phyloP scores from a whole-genome alignment of 2,888 invertebrate genomes.

The Copidosoma aretas region DNA sequence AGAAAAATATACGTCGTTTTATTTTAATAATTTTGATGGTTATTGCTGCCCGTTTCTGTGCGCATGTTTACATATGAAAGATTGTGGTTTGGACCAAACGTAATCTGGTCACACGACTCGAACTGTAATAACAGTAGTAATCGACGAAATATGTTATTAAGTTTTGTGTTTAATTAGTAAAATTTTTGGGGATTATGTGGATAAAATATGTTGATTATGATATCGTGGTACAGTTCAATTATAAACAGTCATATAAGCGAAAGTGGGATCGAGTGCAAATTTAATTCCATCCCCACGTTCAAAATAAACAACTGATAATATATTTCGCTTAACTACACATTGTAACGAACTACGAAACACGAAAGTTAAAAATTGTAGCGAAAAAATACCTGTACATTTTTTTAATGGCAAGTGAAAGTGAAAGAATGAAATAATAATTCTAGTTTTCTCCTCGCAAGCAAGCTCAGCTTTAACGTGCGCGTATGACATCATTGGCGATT shows the following conservation, averaged over 20 bases:
- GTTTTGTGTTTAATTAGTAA: too few relatives aligned
- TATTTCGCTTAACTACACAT: neutral
- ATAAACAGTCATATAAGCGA: neutral
- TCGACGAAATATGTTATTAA: too few relatives aligned
- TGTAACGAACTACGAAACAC: neutral
- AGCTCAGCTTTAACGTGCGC: conserved; percentile 19
- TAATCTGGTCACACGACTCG: too few relatives aligned
- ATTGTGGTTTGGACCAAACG: too few relatives aligned
- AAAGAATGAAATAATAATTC: conserved; percentile 31
- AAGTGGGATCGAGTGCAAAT: neutral
- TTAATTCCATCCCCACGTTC: neutral
- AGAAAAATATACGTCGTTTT: too few relatives aligned
- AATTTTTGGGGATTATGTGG: too few relatives aligned
- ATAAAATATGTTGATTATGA: too few relatives aligned
- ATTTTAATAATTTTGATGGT: too few relatives aligned
- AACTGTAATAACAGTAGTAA: too few relatives aligned
- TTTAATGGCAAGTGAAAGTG: conserved; percentile 29
- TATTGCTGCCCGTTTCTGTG: too few relatives aligned
- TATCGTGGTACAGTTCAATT: neutral
- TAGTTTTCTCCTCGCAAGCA: conserved; percentile 29
- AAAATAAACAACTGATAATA: neutral
- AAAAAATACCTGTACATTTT: conserved; percentile 7
- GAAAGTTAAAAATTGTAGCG: neutral
- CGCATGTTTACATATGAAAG: too few relatives aligned
- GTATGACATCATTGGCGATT: conserved; percentile 22